Evolutionary conservation across 2,888 invertebrate genomes (phyloP), one percentile per base, ranked within the genome.

Genomic region (Beris chalybata): DNA sequence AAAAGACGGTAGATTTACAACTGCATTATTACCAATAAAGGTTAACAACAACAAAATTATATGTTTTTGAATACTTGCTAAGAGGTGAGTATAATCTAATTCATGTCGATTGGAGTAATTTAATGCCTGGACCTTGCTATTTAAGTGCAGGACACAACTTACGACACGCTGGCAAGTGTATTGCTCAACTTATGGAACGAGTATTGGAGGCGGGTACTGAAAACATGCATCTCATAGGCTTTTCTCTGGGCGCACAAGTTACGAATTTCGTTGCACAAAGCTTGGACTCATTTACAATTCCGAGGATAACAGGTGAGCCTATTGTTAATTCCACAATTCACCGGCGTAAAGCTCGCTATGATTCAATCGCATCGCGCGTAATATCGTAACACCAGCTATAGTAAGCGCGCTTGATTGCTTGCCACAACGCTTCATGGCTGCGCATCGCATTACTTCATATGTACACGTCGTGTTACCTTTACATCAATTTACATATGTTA

Each of bases 241-340:
- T 89, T 76, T 88, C 88, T 57, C 77, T 89, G 13, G 89, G 89
- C 1, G 88, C 87, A 0, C 87, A 87, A 64, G 79, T 87, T 11
- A 79, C 85, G 0, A 86, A 85, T 68, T 86, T 81, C 73, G 74
- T 86, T n/a, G 85, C 87, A 0, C 81, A 82, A 56, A 76, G 77
- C 52, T 73, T 88, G 22, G 77, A 74, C 1, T 9, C 48, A 15
- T 48, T 13, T 15, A 11, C 53, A 29, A 47, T 48, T 32, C 30
- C 48, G 30, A n/a, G 22, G 11, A 22, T 38, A 9, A 12, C 12
- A 52, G 30, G n/a, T 55, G 47, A 64, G 22, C 3, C 29, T 9
- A 38, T 7, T 38, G 5, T 9, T 38, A 7, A 5, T 38, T 38
- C 38, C 9, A 38, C 22, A 22, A 22, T 22, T 22, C n/a, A n/a